Percentiles rank a stretch among this genome's conserved stretches.
These are phyloP conservation scores for Oasisia sp. DNA, from an alignment of 2,888 invertebrate species.

Conservation along the genomic window DNA sequence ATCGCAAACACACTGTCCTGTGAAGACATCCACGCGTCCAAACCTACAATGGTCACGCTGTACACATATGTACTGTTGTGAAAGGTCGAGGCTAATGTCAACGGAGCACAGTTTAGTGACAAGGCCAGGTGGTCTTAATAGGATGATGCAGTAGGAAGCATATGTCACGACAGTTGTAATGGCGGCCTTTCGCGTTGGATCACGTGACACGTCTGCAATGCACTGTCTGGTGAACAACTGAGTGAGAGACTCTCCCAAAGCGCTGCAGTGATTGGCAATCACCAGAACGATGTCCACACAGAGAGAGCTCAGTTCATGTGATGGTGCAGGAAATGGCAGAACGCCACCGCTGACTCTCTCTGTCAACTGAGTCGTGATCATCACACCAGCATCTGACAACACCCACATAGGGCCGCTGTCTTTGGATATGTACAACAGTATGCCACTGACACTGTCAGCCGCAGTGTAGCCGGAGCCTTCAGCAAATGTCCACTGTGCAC, in stretches of 20 bases:
- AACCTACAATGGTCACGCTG: background rate
- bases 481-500: conserved; percentile 38
- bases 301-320: conserved; percentile 1
- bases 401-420: background rate
- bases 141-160: background rate
- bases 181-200: background rate
- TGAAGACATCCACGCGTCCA: background rate
- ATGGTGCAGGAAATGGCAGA: background rate
- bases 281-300: background rate
- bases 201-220: background rate
- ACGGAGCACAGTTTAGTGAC: background rate
- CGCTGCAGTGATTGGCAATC: background rate
- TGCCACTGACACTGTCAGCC: background rate
- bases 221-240: background rate
- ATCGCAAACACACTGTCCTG: conserved; percentile 39
- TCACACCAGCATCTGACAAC: conserved; percentile 13
- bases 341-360: background rate
- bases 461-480: conserved; percentile 33
- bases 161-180: conserved; percentile 8
- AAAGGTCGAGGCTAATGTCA: background rate
- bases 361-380: background rate
- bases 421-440: background rate
- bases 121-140: background rate
- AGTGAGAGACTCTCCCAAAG: background rate
- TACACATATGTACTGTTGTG: background rate